Base-by-base conservation (phyloP, 2,888 invertebrate genomes). In the Sarcophaga subvicina region DNA sequence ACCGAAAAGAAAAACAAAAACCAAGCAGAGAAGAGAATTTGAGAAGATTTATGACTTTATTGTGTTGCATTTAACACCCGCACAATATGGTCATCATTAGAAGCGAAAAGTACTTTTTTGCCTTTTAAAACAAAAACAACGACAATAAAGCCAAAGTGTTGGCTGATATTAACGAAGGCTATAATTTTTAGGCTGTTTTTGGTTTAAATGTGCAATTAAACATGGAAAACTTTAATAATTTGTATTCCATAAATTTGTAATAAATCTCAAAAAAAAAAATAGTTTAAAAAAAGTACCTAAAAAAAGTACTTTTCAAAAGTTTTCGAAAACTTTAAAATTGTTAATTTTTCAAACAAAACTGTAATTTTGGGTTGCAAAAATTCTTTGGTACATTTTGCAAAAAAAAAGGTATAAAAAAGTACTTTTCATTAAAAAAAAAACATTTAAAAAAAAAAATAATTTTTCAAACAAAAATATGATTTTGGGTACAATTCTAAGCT, bases 41-140 rank as follows among this genome's bases (percentile, higher is more conserved):
- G 12, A 37, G 17, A 87, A 87, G 87, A 87, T 87, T 87, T 87
- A 87, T 87, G 81, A 79, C 84, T 87, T 84, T 84, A 87, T 87
- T 87, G 87, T 87, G 54, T 54, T 54, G 54, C 12, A 37, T 81
- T 81, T 63, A 71, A 80, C 80, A 80, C 70, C 76, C 66, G 76
- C 75, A 67, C 78, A 79, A 79, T 79, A 75, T 69, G 76, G 75
- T 60, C 84, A 84, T 87, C 84, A 82, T 87, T 84, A 84, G 84
- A 79, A 54, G 70, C 1, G 37, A 64, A 64, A 25, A 27, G 37
- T 37, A 37, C 37, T 37, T 37, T 37, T 37, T 37, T 37, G 8
- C 10, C 2, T 11, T 5, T 22, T n/a, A 20, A 54, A 14, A 49
- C 14, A 0, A 12, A 12, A 49, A 49, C 0, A 11, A 11, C 1